Evolutionary conservation across 2,888 invertebrate genomes (phyloP), one percentile per base, ranked within the genome.

Genomic region (Nomada fucata): DNA sequence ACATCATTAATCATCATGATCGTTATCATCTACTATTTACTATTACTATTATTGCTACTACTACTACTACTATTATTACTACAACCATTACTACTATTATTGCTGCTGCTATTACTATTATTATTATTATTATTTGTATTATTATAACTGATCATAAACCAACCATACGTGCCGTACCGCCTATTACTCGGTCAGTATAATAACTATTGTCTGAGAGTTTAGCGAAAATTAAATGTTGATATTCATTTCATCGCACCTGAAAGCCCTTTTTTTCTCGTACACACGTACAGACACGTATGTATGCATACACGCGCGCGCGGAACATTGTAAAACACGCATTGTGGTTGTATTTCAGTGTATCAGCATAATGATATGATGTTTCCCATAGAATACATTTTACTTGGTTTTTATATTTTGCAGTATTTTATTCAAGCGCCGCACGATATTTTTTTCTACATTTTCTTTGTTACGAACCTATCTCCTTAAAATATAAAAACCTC

Each of bases 351-450:
- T 93, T 93, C 91, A 92, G 90, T 93, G 93, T 93, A 93, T 92
- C 92, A 92, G 91, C 91, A 93, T 93, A 92, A 93, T 92, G 91
- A 91, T 92, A 92, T 92, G 91, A 92, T 93, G 93, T 93, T 93
- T 92, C 93, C 92, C 92, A 93, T 93, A 93, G 92, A 93, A 93
- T 93, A 93, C 92, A 93, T 93, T 93, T 93, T 93, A 93, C 93
- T 93, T 93, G 92, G 92, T 93, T 93, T 93, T 93, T 93, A 92
- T 90, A 92, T 93, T 91, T 89, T 71, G 89, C 82, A 87, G 90
- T 91, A 87, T 88, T 89, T 92, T 85, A 90, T 91, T 93, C 91
- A 82, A 78, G 57, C 74, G 76, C 74, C 59, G 23, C 5, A 64
- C 36, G 36, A 36, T 7, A 36, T 7, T 36, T 36, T 29, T 36